Evolutionary conservation across 1,140 invertebrate species (phyloP), one percentile per base, ranked within the genome.

Genomic region (Meloidogyne hapla): DNA sequence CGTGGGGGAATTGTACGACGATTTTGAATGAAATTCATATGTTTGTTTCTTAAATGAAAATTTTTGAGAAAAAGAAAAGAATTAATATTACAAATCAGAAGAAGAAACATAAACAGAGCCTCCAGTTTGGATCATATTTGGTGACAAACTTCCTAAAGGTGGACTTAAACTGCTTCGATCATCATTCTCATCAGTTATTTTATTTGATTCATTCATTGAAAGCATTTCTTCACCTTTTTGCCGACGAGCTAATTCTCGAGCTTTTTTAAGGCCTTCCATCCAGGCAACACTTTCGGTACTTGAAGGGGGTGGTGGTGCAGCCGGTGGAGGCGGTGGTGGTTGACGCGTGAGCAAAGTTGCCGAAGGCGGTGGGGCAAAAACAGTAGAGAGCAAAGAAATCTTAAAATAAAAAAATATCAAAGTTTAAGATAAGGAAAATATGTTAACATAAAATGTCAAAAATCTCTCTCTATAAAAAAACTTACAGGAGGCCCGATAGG

Each of bases 311-410:
- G 26, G 21, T 21, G 71, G 71, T n/a, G 23, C 48, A 6, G 71
- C 56, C 1, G 71, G 28, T 12, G 48, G 48, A 2, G 71, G 56
- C 12, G 56, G 48, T 64, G 15, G 56, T 23, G 56, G 15, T 33
- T 33, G 33, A 13, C 61, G 48, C 13, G 56, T 40, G 23, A 56
- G 71, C 71, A 40, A 73, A 13, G 26, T 64, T 33, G 2, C n/a
- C 6, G 56, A 64, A 2, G 56, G 56, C 8, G 71, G 71, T 38
- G 71, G 71, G 10, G 56, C 26, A 33, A 73, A 73, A n/a, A 63
- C 56, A 64, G 71, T 73, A 9, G 71, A 73, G 28, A 73, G 71
- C 23, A 73, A 63, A 26, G 71, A 64, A 63, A 73, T 26, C 71
- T 42, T 42, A 72, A 63, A 62, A 72, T n/a, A 25, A 26, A 23